phyloP scores from a whole-genome alignment of 2,888 invertebrate genomes.

The Omphaloscelis lunosa region DNA sequence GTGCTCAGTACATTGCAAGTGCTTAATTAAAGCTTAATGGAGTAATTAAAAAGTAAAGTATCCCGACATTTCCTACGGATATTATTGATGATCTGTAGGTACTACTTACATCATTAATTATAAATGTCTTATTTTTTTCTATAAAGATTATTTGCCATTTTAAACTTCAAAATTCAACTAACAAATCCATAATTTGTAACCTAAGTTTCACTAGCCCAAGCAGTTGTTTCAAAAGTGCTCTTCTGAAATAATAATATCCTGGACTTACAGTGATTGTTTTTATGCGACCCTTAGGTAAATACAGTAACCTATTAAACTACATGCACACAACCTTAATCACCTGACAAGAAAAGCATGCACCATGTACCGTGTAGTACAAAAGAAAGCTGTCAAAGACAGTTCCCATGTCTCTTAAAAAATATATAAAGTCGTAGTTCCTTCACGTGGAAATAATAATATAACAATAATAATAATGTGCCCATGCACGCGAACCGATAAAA shows the following conservation, averaged over 20 bases:
- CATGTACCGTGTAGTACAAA: conserved; percentile 9
- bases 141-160: background rate
- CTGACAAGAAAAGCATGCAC: conserved; percentile 20
- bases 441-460: conserved; percentile 10
- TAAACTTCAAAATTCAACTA: background rate
- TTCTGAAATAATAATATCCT: background rate
- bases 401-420: conserved; percentile 46
- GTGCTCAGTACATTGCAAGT: conserved; percentile 2
- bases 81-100: background rate
- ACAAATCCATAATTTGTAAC: background rate
- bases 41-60: conserved; percentile 13
- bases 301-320: conserved; percentile 43
- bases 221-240: background rate
- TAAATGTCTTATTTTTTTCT: background rate
- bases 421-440: conserved; percentile 38
- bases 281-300: background rate
- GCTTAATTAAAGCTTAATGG: conserved; percentile 22
- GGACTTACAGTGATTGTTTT: background rate
- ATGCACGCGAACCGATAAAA: conserved; percentile 15
- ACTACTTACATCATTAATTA: background rate
- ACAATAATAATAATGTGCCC: no score
- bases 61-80: background rate
- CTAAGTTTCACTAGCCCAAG: background rate
- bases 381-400: conserved; percentile 53
- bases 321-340: conserved; percentile 19